Conservation (phyloP, 2,797 vertebrate species). For the Melanotaenia maccullochi region DNA sequence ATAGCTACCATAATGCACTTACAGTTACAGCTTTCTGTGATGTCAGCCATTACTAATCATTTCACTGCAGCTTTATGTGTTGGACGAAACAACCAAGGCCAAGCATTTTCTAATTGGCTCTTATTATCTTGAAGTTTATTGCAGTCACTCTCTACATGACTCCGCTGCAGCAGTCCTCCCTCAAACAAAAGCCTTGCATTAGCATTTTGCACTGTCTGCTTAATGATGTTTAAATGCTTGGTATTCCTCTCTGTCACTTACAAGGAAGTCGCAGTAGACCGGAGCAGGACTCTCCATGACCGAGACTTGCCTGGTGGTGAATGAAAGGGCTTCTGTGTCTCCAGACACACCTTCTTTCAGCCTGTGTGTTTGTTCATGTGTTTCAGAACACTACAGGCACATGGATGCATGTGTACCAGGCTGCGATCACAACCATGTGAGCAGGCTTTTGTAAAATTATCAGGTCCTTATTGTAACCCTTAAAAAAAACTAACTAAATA, state of each 20-base stretch:
- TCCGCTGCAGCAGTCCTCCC: conserved; percentile 22
- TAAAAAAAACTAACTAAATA: conserved; percentile 18
- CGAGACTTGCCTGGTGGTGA: conserved; percentile 36
- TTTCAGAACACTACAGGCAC: conserved; percentile 20
- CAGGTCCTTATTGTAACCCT: conserved; percentile 37
- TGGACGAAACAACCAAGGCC: conserved; percentile 52
- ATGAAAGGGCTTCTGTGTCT: conserved; percentile 37
- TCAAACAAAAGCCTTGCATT: conserved; percentile 52
- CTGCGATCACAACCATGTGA: conserved; percentile 52
- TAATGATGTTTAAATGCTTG: conserved; percentile 45
- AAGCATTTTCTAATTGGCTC: conserved; percentile 59
- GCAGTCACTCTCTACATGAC: conserved; percentile 35
- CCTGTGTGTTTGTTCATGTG: conserved; percentile 7
- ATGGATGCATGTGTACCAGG: conserved; percentile 36
- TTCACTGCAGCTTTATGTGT: conserved; percentile 40
- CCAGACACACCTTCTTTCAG: conserved; percentile 19
- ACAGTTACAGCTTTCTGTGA: conserved; percentile 53
- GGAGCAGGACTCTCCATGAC: conserved; percentile 37
- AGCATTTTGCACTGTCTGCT: conserved; percentile 56
- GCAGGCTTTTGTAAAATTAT: conserved; percentile 54
- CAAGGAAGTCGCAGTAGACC: conserved; percentile 19
- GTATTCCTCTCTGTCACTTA: conserved; percentile 24
- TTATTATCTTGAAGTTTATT: conserved; percentile 57
- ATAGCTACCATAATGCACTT: conserved; percentile 37
- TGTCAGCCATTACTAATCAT: conserved; percentile 48